Percentiles rank a stretch among this genome's conserved stretches.
Conservation (phyloP, 2,797 vertebrate genomes). For the Oreochromis mossambicus region DNA sequence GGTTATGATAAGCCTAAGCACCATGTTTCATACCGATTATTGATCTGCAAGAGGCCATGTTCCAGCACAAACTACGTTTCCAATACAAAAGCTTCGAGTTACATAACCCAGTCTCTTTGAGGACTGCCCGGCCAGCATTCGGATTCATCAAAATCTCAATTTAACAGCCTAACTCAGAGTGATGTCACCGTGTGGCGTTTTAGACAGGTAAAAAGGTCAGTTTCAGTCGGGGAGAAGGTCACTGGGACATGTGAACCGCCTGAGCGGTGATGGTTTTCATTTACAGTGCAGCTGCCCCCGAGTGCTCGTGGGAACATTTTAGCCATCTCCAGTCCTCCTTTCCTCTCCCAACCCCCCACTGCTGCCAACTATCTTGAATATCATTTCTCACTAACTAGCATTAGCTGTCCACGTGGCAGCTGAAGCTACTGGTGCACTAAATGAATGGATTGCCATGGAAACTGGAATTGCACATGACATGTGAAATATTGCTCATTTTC, state of each 20-base stretch:
- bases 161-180: constrained; percentile 19
- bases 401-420: constrained; percentile 53
- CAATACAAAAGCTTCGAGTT: background rate
- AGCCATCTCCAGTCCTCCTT: constrained; percentile 32
- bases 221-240: constrained; percentile 68
- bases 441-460: constrained; percentile 74
- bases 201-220: constrained; percentile 71
- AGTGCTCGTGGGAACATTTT: constrained; percentile 69
- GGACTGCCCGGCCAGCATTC: background rate
- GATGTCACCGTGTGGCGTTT: constrained; percentile 45
- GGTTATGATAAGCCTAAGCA: background rate
- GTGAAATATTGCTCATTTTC: constrained; percentile 48
- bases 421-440: constrained; percentile 58
- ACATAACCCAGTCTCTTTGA: background rate
- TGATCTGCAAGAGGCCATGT: background rate
- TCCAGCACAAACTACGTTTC: background rate
- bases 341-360: background rate
- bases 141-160: constrained; percentile 26
- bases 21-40: background rate
- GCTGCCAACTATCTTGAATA: constrained; percentile 32
- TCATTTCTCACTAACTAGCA: constrained; percentile 39
- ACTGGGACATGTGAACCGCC: constrained; percentile 70
- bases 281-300: constrained; percentile 76
- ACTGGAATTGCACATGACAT: constrained; percentile 59
- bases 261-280: constrained; percentile 69